Evolutionary conservation across 2,888 invertebrate species (phyloP), one percentile per base, ranked within the genome.

Genomic region (Platerodrilus igneus): DNA sequence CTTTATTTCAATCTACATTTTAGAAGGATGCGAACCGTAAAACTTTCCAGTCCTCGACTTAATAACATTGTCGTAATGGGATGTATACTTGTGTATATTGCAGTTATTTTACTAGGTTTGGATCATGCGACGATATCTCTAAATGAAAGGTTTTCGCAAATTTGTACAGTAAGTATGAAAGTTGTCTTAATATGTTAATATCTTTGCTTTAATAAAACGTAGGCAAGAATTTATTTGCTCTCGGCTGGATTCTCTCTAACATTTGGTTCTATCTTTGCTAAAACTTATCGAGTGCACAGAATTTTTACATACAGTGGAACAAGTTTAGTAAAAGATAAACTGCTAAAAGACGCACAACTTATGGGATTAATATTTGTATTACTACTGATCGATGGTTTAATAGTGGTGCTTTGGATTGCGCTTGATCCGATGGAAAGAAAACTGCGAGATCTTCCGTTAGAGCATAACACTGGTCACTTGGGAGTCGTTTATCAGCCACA

Each of bases 191-290:
- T 16, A 9, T 19, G 39, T 22, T 17, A 17, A 27, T 31, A 25
- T 27, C 26, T 11, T 9, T 20, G 25, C 36, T 34, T 11, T 23
- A 15, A 9, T 15, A 4, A 30, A 22, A 31, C 7, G 17, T 74
- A 93, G 93, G 81, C 84, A 29, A 77, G 90, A 58, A 90, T 90
- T 10, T 92, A 90, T 71, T 75, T 93, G 33, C 73, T 93, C 31
- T 89, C 91, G 2, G 87, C 90, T 28, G 93, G 92, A 16, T 93
- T 92, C 67, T 91, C 92, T 0, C 67, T 93, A 52, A 87, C 92
- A 1, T 93, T 93, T 60, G 93, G 93, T 19, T 90, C 93, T 11
- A 93, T 93, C 87, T 92, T 93, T 64, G 89, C 91, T 2, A 93
- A 93, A 71, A 93, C 92, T 0, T 93, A 92, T 68, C 71, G 93